Conservation (phyloP, 2,113 vertebrate genomes). For the Melospiza georgiana region DNA sequence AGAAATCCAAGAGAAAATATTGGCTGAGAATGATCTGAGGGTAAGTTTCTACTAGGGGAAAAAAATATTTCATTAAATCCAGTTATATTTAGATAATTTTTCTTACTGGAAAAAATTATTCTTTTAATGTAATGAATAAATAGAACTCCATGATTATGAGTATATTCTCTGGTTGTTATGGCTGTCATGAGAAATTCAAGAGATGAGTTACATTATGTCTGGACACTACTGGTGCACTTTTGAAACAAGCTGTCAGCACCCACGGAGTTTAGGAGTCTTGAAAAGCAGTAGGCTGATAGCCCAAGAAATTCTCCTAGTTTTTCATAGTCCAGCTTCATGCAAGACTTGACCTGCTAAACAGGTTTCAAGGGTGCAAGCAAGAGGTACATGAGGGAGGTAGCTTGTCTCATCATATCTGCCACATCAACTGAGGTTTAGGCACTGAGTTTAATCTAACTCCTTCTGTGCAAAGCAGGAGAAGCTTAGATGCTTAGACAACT, state of each 20-base stretch:
- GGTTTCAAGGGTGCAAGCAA: background rate
- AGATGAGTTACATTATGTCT: background rate
- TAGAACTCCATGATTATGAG: background rate
- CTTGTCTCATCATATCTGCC: background rate
- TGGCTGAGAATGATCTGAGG: background rate
- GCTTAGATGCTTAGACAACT: background rate
- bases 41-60: background rate
- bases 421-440: background rate
- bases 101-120: background rate
- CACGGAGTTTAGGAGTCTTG: background rate
- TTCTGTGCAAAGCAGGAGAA: background rate
- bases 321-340: background rate
- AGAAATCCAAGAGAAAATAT: background rate
- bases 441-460: background rate
- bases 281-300: background rate
- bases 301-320: background rate
- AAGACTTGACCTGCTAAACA: background rate
- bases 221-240: background rate
- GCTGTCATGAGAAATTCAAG: background rate
- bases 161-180: background rate
- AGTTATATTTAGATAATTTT: background rate
- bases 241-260: background rate
- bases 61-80: background rate
- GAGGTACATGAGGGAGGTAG: background rate
- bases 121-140: background rate